Evolutionary conservation across 64 coral and sea anemone species (phyloP).

Genomic region (Catalaphyllia jardinei): DNA sequence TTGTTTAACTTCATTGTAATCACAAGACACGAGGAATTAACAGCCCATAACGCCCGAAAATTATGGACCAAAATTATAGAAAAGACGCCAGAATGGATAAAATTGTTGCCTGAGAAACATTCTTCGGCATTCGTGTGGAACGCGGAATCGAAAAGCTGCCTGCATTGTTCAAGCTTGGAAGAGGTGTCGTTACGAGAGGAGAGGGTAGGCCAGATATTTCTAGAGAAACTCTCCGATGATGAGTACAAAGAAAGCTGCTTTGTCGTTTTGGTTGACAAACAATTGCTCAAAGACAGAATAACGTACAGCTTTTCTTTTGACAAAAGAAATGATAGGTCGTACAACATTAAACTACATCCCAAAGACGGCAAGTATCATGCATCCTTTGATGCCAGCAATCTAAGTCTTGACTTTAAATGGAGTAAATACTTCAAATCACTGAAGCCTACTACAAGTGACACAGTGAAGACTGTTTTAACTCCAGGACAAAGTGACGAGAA

Average conservation of each 20-base stretch:
- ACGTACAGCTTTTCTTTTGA: not conserved
- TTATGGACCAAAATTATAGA: constrained; percentile 29
- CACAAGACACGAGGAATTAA: constrained; percentile 7
- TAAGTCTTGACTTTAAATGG: not conserved
- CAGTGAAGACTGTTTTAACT: not conserved
- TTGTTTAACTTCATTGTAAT: constrained; percentile 50
- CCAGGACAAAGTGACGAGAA: not conserved
- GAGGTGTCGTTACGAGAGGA: not conserved
- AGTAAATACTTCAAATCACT: not conserved
- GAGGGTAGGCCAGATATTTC: not conserved
- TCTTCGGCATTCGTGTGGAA: not conserved
- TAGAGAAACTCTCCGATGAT: not conserved
- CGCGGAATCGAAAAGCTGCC: not conserved
- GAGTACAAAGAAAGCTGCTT: not conserved
- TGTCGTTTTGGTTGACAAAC: not conserved
- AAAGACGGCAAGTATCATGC: constrained; percentile 14
- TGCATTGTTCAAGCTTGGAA: not conserved
- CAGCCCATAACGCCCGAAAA: not conserved
- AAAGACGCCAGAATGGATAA: not conserved
- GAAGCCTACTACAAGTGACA: not conserved
- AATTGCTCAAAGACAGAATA: not conserved
- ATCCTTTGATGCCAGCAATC: not conserved
- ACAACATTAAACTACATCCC: not conserved
- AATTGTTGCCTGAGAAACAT: not conserved
- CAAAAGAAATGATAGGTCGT: not conserved